Conservation (phyloP, 2,113 vertebrate genomes). For the Epinephelus fuscoguttatus region DNA sequence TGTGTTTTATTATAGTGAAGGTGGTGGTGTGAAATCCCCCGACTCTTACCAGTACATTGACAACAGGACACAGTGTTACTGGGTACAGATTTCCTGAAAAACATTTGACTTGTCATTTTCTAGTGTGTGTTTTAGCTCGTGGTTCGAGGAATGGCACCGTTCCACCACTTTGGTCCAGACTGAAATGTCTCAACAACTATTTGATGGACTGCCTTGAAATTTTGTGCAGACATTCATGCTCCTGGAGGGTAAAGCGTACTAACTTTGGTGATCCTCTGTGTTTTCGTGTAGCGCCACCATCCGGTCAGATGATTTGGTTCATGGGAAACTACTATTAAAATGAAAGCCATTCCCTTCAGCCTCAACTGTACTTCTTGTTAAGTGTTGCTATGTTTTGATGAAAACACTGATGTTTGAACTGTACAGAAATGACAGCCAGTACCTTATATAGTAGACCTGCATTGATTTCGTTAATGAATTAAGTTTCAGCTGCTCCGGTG, state of each 20-base stretch:
- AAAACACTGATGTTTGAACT: neutral
- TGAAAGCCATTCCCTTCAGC: neutral
- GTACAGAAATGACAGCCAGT: neutral
- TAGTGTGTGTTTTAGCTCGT: neutral
- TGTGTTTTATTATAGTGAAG: conserved; percentile 54
- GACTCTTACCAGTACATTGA: conserved; percentile 27
- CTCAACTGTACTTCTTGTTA: neutral
- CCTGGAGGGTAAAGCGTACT: neutral
- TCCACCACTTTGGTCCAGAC: neutral
- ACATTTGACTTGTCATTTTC: neutral
- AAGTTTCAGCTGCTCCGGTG: too few relatives aligned
- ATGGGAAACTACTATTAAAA: neutral
- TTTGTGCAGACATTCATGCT: neutral
- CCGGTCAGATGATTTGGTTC: neutral
- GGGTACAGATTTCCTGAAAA: conserved; percentile 17
- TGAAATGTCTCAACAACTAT: conserved; percentile 9
- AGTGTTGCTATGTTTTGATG: neutral
- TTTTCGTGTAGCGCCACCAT: neutral
- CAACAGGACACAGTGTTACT: conserved; percentile 9
- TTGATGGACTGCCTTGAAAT: neutral
- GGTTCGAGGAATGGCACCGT: neutral
- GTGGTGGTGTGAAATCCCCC: conserved; percentile 63
- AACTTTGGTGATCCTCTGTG: neutral
- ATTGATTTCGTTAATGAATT: too few relatives aligned
- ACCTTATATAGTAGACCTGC: neutral